A percentile compares a stretch with the other conserved stretches of the same genome.
Evolutionary conservation across 1,140 invertebrate species (phyloP).

Genomic region (Centruroides sculpturatus): DNA sequence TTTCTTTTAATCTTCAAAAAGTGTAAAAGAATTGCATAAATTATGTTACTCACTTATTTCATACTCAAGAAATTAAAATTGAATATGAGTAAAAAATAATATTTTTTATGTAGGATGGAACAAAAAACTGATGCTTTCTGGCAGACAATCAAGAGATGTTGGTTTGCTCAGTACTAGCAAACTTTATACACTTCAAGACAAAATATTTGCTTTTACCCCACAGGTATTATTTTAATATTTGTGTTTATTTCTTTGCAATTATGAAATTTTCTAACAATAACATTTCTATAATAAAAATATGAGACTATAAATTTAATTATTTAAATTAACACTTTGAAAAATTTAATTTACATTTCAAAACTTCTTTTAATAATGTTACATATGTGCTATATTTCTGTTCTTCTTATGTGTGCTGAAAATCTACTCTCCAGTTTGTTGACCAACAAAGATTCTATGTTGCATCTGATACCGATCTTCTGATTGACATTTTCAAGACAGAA

Average conservation of each 20-base stretch:
- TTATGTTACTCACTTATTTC: too few relatives aligned
- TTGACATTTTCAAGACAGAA: conserved; percentile 90
- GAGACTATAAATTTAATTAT: too few relatives aligned
- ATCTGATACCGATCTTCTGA: conserved; percentile 89
- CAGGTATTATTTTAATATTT: conserved; percentile 50
- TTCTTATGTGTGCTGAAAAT: not conserved
- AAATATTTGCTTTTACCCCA: conserved; percentile 95
- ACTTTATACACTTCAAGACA: conserved; percentile 86
- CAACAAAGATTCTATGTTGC: conserved; percentile 91
- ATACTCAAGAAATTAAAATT: too few relatives aligned
- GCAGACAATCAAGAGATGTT: conserved; percentile 86
- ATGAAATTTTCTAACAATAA: too few relatives aligned
- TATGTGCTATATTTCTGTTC: too few relatives aligned
- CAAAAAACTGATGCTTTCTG: conserved; percentile 79
- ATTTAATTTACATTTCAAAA: too few relatives aligned
- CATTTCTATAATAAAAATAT: too few relatives aligned
- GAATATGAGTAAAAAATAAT: too few relatives aligned
- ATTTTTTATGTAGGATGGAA: conserved; percentile 46
- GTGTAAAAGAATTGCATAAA: not conserved
- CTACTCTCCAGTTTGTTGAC: conserved; percentile 68
- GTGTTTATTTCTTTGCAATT: too few relatives aligned
- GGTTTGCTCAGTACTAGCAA: conserved; percentile 98
- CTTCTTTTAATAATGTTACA: too few relatives aligned
- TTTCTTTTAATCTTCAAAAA: not conserved
- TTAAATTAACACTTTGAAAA: too few relatives aligned